Evolutionary conservation across 2,797 vertebrate genomes (phyloP).

Genomic region (Manis pentadactyla): DNA sequence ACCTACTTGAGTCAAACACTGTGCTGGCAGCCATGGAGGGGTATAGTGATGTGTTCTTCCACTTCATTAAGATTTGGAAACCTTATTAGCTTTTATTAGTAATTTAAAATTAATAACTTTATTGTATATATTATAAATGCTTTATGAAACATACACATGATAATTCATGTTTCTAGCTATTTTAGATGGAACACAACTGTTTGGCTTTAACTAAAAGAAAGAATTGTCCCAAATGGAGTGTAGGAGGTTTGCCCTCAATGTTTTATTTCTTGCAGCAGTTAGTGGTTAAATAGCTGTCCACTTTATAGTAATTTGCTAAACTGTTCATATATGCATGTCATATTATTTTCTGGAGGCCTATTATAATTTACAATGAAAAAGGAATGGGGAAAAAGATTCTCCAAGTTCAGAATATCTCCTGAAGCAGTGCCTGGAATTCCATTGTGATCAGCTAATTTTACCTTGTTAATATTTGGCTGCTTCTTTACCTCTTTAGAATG

Average conservation of each 20-base stretch:
- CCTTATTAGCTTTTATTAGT: background rate
- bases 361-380: background rate
- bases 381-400: background rate
- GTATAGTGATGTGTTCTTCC: background rate
- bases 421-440: background rate
- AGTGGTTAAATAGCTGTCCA: background rate
- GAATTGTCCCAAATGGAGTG: background rate
- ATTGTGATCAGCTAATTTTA: background rate
- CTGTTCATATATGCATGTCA: background rate
- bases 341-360: background rate
- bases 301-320: conserved; percentile 3
- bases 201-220: conserved; percentile 32
- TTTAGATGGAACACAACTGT: background rate
- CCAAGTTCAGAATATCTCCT: background rate
- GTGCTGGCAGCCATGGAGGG: background rate
- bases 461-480: background rate
- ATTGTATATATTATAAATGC: background rate
- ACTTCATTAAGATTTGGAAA: background rate
- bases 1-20: background rate
- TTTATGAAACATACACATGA: background rate
- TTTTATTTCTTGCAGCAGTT: background rate
- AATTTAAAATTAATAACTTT: background rate
- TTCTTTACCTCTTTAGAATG: background rate
- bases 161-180: conserved; percentile 3
- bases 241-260: background rate